Evolutionary conservation across 2,888 invertebrate genomes (phyloP), one percentile per base, ranked within the genome.

Genomic region (Melieria crassipennis): DNA sequence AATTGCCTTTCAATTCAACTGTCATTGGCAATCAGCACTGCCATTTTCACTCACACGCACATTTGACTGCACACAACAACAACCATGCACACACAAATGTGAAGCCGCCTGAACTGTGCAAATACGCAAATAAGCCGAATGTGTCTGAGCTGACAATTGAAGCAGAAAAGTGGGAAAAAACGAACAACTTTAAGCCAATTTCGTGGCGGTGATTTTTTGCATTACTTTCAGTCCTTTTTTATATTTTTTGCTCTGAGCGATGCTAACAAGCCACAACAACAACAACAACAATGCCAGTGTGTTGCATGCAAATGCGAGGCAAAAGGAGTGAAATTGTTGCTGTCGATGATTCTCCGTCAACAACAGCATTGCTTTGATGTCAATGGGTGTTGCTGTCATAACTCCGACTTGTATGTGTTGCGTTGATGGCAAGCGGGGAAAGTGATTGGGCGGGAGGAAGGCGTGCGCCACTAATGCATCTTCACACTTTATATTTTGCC

Each of bases 21-120:
- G 83, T 83, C 84, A 83, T 64, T 79, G 79, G 82, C 83, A 83
- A 82, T 83, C 81, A 82, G 75, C 73, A 62, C 43, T 66, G 52
- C 13, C 52, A 52, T 11, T 48, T 46, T 52, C 52, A 65, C n/a
- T 62, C 62, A 61, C 56, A 65, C 58, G 61, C 70, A 50, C 52
- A n/a, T 56, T 11, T 42, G 30, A 30, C 30, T 30, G 30, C 30
- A 30, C 30, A 30, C 45, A 55, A 7, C 57, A 42, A 13, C 16
- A 52, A 58, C 48, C 4, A 43, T 3, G 43, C 7, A 1, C 10
- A 9, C 3, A 30, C 42, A 7, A 11, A 50, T 46, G 43, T 62
- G 55, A 61, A 42, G 69, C 7, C 56, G 42, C 47, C 71, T 58
- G 45, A 58, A 50, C 48, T 66, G 68, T 58, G 60, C 75, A 75